Conservation (phyloP, 2,113 vertebrate genomes). For the Cheirogaleus medius region DNA sequence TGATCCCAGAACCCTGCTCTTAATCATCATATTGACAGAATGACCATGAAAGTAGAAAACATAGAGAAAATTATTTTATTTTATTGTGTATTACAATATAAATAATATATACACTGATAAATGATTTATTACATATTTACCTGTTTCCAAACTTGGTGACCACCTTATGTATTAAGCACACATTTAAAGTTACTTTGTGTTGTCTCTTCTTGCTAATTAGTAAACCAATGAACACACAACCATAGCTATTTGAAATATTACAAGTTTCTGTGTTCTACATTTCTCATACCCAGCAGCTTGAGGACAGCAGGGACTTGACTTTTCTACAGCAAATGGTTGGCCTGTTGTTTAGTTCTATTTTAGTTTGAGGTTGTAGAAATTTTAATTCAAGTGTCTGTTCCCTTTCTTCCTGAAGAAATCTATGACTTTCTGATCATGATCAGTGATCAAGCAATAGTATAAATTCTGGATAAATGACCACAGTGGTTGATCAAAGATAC, state of each 20-base stretch:
- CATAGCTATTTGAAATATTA: neutral
- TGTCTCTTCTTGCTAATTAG: neutral
- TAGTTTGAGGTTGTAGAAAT: neutral
- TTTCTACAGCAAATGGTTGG: neutral
- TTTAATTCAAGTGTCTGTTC: neutral
- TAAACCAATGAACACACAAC: neutral
- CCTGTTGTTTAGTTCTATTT: neutral
- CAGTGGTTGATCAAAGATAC: neutral
- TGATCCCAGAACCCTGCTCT: neutral
- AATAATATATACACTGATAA: neutral
- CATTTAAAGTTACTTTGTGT: constrained; percentile 32
- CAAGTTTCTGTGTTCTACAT: neutral
- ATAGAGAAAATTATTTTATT: constrained; percentile 2
- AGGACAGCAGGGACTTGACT: neutral
- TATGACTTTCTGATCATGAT: neutral
- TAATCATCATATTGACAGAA: neutral
- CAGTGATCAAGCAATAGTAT: neutral
- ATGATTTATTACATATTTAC: neutral
- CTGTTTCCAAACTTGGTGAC: neutral
- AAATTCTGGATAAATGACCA: neutral
- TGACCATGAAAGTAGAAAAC: neutral
- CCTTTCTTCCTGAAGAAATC: neutral
- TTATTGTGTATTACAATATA: neutral
- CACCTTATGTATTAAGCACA: neutral
- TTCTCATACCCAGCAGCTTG: neutral